Evolutionary conservation across 2,888 invertebrate species (phyloP), one percentile per base, ranked within the genome.

Genomic region (Drosophila meridionalis): DNA sequence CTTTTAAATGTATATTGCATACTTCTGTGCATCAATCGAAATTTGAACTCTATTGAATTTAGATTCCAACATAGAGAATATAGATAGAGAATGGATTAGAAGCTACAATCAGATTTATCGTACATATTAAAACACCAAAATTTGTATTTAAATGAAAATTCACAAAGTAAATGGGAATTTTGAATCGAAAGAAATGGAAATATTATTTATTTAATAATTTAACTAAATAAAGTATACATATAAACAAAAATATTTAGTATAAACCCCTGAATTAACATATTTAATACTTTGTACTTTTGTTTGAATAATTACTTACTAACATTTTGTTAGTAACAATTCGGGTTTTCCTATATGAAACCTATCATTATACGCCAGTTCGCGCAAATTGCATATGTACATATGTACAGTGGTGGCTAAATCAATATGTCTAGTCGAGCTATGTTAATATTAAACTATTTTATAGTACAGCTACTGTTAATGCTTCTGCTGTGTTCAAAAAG

Each of bases 381-480:
- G 12, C 28, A 28, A 11, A n/a, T 50, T 50, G 30, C 8, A 48
- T 4, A 8, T 30, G 34, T 40, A n/a, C n/a, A 40, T n/a, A 20
- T 20, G 9, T 26, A 67, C 60, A 70, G 60, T 65, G 64, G 28
- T 42, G 61, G 53, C 45, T n/a, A 67, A 52, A 38, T 28, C 34
- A 43, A 26, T 40, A 47, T 12, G 7, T 9, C n/a, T 14, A n/a
- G 7, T 8, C 2, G 0, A 12, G 28, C 14, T 26, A 6, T 28
- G 42, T 57, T 61, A 73, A 48, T 36, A 58, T 38, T 43, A 45
- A 28, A 55, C 38, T 20, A 50, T 55, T 48, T 52, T 40, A 47
- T 38, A 48, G 4, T 28, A 36, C 61, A 57, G 53, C 2, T 56
- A 12, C 42, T 78, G 67, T 73, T 78, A 75, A 59, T 42, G 42